Conservation (phyloP, 2,113 vertebrate genomes). For the Neopipo cinnamomea region DNA sequence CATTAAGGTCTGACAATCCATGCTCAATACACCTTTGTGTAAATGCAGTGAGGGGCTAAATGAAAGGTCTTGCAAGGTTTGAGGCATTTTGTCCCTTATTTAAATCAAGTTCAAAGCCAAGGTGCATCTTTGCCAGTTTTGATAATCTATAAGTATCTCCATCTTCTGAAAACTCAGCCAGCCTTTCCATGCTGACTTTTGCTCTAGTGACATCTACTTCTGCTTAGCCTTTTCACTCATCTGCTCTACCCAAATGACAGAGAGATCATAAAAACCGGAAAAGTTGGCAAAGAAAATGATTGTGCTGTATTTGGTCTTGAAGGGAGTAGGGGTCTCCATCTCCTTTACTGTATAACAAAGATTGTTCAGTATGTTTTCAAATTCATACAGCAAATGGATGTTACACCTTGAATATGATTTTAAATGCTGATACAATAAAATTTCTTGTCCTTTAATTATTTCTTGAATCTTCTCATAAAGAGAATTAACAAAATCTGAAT, state of each 20-base stretch:
- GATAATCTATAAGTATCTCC: background rate
- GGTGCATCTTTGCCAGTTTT: background rate
- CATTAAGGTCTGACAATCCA: constrained; percentile 30
- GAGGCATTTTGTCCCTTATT: background rate
- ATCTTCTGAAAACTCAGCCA: background rate
- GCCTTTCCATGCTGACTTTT: background rate
- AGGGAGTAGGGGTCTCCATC: background rate
- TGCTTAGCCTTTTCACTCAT: background rate
- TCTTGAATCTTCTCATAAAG: background rate
- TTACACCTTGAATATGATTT: background rate
- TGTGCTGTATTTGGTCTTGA: background rate
- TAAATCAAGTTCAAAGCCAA: background rate
- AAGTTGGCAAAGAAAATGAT: background rate
- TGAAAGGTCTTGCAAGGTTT: background rate
- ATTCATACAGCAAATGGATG: background rate
- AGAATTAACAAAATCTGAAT: background rate
- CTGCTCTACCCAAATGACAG: background rate
- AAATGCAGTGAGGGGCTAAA: background rate
- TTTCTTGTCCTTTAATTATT: background rate
- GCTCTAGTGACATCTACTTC: background rate
- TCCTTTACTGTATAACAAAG: background rate
- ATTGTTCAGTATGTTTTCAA: background rate
- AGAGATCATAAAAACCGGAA: background rate
- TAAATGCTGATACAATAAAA: background rate
- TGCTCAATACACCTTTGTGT: background rate